Conservation (phyloP, 2,113 vertebrate genomes). For the Macquaria ambigua region DNA sequence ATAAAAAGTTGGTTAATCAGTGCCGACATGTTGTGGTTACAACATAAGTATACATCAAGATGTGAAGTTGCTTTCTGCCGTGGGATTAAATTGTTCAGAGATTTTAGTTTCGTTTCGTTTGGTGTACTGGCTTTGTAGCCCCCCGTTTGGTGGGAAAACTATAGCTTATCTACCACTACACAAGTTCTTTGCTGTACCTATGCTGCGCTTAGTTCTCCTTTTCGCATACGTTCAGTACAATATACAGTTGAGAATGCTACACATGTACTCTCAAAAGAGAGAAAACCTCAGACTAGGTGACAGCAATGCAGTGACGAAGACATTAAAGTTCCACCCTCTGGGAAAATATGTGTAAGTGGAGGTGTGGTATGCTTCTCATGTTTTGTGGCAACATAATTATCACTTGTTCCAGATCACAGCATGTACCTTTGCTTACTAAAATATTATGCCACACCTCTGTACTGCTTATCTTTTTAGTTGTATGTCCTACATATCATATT, state of each 20-base stretch:
- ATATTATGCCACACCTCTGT: neutral
- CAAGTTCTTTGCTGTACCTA: neutral
- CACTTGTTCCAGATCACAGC: neutral
- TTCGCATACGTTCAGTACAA: neutral
- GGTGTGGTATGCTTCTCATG: neutral
- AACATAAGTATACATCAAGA: neutral
- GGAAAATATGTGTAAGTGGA: neutral
- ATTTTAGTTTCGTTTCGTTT: neutral
- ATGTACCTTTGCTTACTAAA: neutral
- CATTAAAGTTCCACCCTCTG: neutral
- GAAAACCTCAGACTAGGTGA: neutral
- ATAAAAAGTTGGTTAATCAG: neutral
- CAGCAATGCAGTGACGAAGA: neutral
- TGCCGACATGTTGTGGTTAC: neutral
- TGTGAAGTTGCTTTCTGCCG: neutral
- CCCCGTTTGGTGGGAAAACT: neutral
- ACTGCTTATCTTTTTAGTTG: neutral
- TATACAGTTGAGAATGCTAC: neutral
- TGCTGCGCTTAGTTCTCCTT: neutral
- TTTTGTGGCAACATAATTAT: constrained; percentile 5
- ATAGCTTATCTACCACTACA: neutral
- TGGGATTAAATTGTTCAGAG: neutral
- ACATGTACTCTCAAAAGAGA: neutral
- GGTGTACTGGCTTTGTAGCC: neutral
- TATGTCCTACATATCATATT: neutral